phyloP scores from a whole-genome alignment of 2,888 invertebrate species.

The Noctua fimbriata region DNA sequence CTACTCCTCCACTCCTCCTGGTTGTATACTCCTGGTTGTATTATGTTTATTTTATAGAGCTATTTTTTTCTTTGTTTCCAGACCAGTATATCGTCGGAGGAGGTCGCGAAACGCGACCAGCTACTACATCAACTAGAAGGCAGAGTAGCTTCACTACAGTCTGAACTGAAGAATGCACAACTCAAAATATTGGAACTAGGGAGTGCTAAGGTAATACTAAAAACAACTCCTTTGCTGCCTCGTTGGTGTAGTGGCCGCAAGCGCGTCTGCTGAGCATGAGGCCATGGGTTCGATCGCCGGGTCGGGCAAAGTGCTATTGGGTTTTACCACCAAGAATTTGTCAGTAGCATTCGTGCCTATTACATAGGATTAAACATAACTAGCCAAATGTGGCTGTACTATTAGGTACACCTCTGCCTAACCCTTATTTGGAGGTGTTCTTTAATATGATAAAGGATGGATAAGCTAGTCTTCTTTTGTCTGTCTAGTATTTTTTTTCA shows the following conservation, averaged over 20 bases:
- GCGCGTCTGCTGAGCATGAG: not conserved
- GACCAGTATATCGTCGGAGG: conserved; percentile 73
- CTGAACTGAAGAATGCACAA: conserved; percentile 85
- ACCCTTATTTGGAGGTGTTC: not conserved
- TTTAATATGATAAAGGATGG: no score
- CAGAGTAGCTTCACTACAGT: conserved; percentile 76
- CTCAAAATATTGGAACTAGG: conserved; percentile 87
- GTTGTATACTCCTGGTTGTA: no score
- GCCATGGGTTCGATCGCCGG: not conserved
- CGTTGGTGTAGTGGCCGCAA: not conserved
- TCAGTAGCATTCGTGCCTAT: not conserved
- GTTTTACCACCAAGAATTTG: not conserved
- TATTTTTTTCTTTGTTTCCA: conserved; percentile 59
- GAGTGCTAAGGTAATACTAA: conserved; percentile 76
- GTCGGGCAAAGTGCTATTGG: not conserved
- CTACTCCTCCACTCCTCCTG: no score
- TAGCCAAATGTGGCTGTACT: not conserved
- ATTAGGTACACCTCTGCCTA: not conserved
- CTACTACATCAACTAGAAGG: conserved; percentile 76
- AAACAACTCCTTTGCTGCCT: not conserved
- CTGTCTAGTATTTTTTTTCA: not conserved
- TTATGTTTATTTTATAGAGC: not conserved
- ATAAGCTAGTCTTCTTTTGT: not conserved
- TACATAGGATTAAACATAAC: not conserved
- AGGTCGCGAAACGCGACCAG: conserved; percentile 75